These are phyloP conservation scores for Cephus pygmeus DNA, from an alignment of 2,888 invertebrate species.

Conservation along the genomic window DNA sequence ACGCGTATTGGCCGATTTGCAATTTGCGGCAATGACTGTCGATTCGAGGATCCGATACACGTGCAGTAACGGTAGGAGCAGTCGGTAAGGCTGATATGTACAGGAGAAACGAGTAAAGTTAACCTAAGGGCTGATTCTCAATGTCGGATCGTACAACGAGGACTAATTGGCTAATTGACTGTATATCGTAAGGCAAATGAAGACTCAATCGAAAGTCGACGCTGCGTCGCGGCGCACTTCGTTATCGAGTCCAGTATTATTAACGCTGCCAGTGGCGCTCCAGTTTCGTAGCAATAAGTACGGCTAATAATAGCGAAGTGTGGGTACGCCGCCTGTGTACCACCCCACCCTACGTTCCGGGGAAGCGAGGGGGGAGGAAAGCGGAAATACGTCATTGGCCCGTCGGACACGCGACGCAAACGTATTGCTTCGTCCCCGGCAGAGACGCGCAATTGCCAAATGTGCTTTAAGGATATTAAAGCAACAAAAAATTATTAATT, in stretches of 20 bases:
- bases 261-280: slow-evolving; percentile 7
- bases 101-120: too few species aligned
- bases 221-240: neutral
- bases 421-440: slow-evolving; percentile 13
- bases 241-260: slow-evolving; percentile 22
- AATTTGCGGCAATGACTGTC: too few species aligned
- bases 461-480: neutral
- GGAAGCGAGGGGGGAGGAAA: neutral
- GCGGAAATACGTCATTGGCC: slow-evolving; percentile 25
- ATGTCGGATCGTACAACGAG: too few species aligned
- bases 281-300: slow-evolving; percentile 18
- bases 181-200: slow-evolving; percentile 22
- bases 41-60: too few species aligned
- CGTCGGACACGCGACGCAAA: slow-evolving; percentile 20
- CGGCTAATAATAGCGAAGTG: neutral
- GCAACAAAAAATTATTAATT: neutral
- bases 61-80: too few species aligned
- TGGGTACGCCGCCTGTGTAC: too few species aligned
- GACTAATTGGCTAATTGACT: neutral
- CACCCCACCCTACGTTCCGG: too few species aligned
- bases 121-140: too few species aligned
- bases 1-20: too few species aligned
- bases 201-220: slow-evolving; percentile 1
- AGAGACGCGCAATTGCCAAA: slow-evolving; percentile 9
- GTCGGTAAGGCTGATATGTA: too few species aligned